These are phyloP conservation scores for Drosophila carrolli DNA, from an alignment of 1,140 invertebrate genomes.

Conservation along the genomic window DNA sequence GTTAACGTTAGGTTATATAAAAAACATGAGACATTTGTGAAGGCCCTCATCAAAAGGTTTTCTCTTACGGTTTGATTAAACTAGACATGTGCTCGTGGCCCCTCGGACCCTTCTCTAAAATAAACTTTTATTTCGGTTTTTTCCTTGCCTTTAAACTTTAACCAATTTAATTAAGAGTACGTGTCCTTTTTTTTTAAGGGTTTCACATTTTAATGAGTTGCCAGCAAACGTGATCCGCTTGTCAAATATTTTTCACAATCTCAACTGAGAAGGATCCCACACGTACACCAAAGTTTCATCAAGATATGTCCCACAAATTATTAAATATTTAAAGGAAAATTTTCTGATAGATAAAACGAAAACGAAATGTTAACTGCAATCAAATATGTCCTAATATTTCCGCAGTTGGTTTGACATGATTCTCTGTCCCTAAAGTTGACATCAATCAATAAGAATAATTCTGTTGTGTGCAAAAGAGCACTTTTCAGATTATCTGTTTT, in stretches of 20 bases:
- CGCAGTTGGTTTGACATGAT: background rate
- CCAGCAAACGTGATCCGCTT: constrained; percentile 27
- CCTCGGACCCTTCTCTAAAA: too few relatives aligned
- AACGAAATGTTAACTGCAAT: background rate
- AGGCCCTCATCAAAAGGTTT: constrained; percentile 7
- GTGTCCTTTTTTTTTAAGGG: constrained; percentile 12
- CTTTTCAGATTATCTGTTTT: constrained; percentile 46
- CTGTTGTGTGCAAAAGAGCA: constrained; percentile 9
- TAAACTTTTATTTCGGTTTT: background rate
- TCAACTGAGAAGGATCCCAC: background rate
- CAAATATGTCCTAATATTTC: background rate
- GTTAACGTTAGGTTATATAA: background rate
- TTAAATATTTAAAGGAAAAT: background rate
- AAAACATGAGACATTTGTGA: background rate
- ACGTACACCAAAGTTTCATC: constrained; percentile 1
- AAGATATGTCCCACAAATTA: background rate
- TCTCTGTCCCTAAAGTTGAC: constrained; percentile 1
- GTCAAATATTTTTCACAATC: constrained; percentile 1
- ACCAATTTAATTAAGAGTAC: constrained; percentile 30
- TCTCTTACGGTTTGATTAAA: constrained; percentile 4
- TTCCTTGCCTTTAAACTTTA: background rate
- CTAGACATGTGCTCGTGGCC: background rate
- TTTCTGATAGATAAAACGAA: background rate
- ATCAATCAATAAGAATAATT: constrained; percentile 28
- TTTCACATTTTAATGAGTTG: constrained; percentile 20